A percentile compares a stretch with the other conserved stretches of the same genome.
Conservation (phyloP, 2,797 vertebrate genomes). For the Cyclura pinguis region DNA sequence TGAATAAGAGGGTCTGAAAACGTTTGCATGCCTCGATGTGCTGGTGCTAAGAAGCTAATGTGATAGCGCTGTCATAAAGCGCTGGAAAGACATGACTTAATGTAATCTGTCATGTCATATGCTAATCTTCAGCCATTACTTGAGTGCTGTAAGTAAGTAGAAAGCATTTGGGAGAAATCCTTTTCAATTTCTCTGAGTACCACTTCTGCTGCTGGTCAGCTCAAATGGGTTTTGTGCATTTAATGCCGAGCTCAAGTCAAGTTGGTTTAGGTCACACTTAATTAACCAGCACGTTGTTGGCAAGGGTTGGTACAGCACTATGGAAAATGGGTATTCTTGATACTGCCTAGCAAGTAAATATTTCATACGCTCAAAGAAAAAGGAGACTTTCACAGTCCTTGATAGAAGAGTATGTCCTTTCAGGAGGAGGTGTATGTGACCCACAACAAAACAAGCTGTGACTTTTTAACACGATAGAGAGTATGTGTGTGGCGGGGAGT, state of each 20-base stretch:
- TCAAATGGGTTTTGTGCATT: conserved; percentile 89
- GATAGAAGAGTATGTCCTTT: conserved; percentile 62
- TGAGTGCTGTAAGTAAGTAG: conserved; percentile 91
- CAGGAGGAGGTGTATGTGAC: neutral
- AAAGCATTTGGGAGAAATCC: conserved; percentile 90
- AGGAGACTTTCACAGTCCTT: conserved; percentile 65
- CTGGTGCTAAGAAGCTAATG: conserved; percentile 98
- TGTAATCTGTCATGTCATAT: conserved; percentile 99
- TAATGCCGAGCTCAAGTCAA: conserved; percentile 87
- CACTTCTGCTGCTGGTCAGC: conserved; percentile 87
- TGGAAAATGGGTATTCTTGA: conserved; percentile 80
- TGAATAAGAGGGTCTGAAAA: conserved; percentile 98
- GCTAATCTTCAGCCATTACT: conserved; percentile 98
- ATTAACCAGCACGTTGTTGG: conserved; percentile 85
- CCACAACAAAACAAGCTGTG: neutral
- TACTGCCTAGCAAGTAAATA: conserved; percentile 81
- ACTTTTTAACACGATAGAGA: conserved; percentile 60
- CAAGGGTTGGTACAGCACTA: conserved; percentile 75
- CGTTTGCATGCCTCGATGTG: conserved; percentile 97
- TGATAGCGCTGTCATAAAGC: conserved; percentile 93
- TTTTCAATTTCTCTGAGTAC: conserved; percentile 88
- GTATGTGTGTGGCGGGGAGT: neutral
- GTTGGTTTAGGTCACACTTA: conserved; percentile 87
- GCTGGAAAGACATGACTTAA: conserved; percentile 95
- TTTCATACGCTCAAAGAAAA: conserved; percentile 77